Percentiles rank a stretch among this genome's conserved stretches.
Conservation (phyloP, 2,113 vertebrate genomes). For the Herpailurus yagouaroundi region DNA sequence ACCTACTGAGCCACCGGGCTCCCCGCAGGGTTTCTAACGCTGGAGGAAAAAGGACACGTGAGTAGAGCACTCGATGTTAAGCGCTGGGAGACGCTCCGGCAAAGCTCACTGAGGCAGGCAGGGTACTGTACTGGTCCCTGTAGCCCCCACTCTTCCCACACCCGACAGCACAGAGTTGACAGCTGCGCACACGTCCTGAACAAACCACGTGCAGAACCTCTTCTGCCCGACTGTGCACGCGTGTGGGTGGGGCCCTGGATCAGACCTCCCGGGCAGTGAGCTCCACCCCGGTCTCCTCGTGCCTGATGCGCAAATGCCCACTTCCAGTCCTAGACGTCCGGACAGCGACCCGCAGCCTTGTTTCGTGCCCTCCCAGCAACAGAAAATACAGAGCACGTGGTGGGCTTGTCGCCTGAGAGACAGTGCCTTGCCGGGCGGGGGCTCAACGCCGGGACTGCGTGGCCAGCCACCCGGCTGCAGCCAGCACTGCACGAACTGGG, state of each 20-base stretch:
- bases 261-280: background rate
- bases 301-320: background rate
- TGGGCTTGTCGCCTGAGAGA: background rate
- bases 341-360: background rate
- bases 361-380: background rate
- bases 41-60: background rate
- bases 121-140: background rate
- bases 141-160: background rate
- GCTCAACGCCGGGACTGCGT: background rate
- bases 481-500: background rate
- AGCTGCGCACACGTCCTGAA: background rate
- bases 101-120: background rate
- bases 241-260: background rate
- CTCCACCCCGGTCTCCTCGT: background rate
- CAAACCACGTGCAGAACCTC: background rate
- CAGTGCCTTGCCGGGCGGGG: background rate
- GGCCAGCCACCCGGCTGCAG: background rate
- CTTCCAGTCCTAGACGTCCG: background rate
- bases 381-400: background rate
- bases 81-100: background rate
- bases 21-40: background rate
- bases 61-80: background rate
- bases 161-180: background rate
- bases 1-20: no score
- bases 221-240: background rate